Conservation (phyloP, 2,888 invertebrate genomes). For the Miltochrista miniata region DNA sequence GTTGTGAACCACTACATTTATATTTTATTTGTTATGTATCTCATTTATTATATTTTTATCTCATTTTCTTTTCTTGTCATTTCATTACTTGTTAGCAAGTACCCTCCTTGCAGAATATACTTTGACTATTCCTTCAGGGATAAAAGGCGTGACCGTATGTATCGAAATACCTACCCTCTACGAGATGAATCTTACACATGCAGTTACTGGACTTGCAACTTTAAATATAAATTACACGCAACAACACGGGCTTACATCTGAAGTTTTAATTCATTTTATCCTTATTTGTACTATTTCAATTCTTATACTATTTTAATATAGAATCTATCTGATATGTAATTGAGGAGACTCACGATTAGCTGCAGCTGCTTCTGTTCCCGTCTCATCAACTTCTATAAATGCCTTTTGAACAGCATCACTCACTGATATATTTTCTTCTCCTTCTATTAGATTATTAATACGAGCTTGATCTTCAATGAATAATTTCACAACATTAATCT, state of each 20-base stretch:
- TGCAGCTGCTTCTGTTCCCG: slow-evolving; percentile 93
- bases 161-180: too few relatives aligned
- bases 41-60: too few relatives aligned
- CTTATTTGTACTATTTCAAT: not conserved
- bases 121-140: too few relatives aligned
- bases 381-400: slow-evolving; percentile 92
- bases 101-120: too few relatives aligned
- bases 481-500: not conserved
- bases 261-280: not conserved
- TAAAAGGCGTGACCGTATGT: too few relatives aligned
- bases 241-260: not conserved
- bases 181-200: too few relatives aligned
- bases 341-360: slow-evolving; percentile 85
- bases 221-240: not conserved
- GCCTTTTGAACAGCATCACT: slow-evolving; percentile 90
- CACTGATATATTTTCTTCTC: slow-evolving; percentile 75
- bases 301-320: not conserved
- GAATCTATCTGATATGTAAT: too few relatives aligned
- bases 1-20: too few relatives aligned
- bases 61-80: too few relatives aligned
- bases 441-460: slow-evolving; percentile 85
- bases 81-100: too few relatives aligned
- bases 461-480: slow-evolving; percentile 68
- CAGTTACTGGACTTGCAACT: too few relatives aligned
- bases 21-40: too few relatives aligned